Evolutionary conservation across 2,113 vertebrate genomes (phyloP).

Genomic region (Bothrops jararaca): DNA sequence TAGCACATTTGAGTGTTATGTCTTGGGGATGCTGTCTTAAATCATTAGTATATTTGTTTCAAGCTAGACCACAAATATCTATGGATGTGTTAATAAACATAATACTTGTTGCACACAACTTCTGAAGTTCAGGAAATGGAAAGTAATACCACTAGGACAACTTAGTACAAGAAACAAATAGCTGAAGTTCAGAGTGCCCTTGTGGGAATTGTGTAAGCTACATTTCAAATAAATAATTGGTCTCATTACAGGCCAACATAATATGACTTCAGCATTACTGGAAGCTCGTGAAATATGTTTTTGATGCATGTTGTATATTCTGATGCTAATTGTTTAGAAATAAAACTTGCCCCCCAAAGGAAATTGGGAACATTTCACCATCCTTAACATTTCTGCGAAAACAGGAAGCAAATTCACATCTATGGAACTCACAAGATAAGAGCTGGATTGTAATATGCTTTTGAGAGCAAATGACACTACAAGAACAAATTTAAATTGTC

Average conservation of each 20-base stretch:
- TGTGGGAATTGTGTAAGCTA: slow-evolving; percentile 45
- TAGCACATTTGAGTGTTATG: background rate
- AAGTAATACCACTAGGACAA: background rate
- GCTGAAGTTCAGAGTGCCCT: slow-evolving; percentile 23
- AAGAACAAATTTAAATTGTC: slow-evolving; percentile 54
- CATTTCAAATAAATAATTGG: slow-evolving; percentile 38
- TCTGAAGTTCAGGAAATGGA: background rate
- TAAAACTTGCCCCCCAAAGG: slow-evolving; percentile 72
- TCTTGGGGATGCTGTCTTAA: background rate
- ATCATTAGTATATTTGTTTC: background rate
- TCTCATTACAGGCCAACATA: slow-evolving; percentile 62
- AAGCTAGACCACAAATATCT: background rate
- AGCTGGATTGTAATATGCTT: slow-evolving; percentile 65
- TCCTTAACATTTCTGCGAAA: slow-evolving; percentile 68
- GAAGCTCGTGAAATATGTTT: slow-evolving; percentile 68
- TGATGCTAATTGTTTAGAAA: slow-evolving; percentile 74
- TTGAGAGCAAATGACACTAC: slow-evolving; percentile 53
- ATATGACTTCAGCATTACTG: slow-evolving; percentile 68
- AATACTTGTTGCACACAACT: background rate
- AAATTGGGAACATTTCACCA: slow-evolving; percentile 75
- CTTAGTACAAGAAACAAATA: background rate
- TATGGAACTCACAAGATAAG: slow-evolving; percentile 76
- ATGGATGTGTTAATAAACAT: background rate
- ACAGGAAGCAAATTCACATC: slow-evolving; percentile 78
- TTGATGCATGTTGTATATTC: slow-evolving; percentile 70